Conservation (phyloP, 2,797 vertebrate genomes). For the Labroides dimidiatus region DNA sequence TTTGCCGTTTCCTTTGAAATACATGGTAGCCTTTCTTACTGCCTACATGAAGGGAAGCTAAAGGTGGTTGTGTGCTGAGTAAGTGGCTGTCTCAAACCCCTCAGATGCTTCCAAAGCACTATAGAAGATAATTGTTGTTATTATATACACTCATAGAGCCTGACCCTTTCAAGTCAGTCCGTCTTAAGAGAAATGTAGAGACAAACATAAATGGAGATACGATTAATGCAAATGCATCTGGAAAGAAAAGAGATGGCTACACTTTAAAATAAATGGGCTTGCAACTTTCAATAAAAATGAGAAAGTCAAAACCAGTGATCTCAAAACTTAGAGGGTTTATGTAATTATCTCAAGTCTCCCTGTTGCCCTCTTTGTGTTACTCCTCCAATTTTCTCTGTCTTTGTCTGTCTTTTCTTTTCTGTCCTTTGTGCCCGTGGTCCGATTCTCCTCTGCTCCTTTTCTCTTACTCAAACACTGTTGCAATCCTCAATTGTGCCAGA, state of each 20-base stretch:
- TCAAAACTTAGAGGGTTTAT: conserved; percentile 18
- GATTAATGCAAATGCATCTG: neutral
- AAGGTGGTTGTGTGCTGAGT: conserved; percentile 36
- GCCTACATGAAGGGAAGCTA: conserved; percentile 27
- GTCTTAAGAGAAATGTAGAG: conserved; percentile 33
- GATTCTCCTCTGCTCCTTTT: conserved; percentile 8
- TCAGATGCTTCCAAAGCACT: conserved; percentile 50
- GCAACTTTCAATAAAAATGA: neutral
- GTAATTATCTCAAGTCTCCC: conserved; percentile 18
- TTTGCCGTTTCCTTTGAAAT: conserved; percentile 33
- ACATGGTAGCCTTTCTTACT: conserved; percentile 3
- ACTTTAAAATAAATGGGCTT: conserved; percentile 1
- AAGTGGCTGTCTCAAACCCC: conserved; percentile 43
- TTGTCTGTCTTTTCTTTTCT: conserved; percentile 17
- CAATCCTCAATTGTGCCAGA: conserved; percentile 45
- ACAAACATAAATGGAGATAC: conserved; percentile 9
- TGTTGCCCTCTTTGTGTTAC: conserved; percentile 2
- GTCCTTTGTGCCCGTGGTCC: neutral
- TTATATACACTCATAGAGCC: conserved; percentile 47
- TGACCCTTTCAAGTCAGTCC: conserved; percentile 13
- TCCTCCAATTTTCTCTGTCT: conserved; percentile 2
- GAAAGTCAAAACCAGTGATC: neutral
- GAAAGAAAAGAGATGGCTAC: neutral
- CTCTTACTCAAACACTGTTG: conserved; percentile 20
- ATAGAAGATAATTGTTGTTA: conserved; percentile 67